Evolutionary conservation across 2,113 vertebrate genomes (phyloP).

Genomic region (Alces alces): DNA sequence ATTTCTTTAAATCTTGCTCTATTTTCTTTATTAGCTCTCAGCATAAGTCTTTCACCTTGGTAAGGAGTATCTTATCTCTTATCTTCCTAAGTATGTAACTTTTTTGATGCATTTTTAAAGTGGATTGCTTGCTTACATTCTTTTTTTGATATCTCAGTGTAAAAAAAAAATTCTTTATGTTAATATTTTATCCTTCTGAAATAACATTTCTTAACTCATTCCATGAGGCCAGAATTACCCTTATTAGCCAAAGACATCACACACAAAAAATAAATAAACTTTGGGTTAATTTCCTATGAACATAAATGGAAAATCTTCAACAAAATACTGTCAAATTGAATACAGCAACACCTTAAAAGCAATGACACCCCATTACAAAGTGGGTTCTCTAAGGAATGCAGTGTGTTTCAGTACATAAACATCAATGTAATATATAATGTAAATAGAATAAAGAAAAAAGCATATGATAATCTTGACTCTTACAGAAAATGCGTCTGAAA

Average conservation of each 20-base stretch:
- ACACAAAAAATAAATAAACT: neutral
- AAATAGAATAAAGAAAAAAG: neutral
- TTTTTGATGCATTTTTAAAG: neutral
- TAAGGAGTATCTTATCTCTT: neutral
- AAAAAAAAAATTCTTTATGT: neutral
- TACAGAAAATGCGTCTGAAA: neutral
- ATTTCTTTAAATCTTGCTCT: neutral
- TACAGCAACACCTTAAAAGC: neutral
- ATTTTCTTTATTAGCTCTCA: neutral
- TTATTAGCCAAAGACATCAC: neutral
- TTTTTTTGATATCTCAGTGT: neutral
- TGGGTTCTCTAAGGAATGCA: neutral
- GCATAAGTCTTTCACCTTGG: neutral
- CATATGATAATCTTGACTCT: neutral
- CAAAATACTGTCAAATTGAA: neutral
- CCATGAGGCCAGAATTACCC: neutral
- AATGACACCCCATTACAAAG: neutral
- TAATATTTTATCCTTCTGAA: neutral
- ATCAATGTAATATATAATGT: neutral
- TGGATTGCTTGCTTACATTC: neutral
- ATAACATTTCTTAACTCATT: neutral
- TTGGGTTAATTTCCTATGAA: neutral
- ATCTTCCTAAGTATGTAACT: neutral
- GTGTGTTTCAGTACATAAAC: neutral
- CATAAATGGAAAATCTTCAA: neutral